A percentile compares a stretch with the other conserved stretches of the same genome.
Evolutionary conservation across 1,140 invertebrate genomes (phyloP).

Genomic region (Myzus persicae): DNA sequence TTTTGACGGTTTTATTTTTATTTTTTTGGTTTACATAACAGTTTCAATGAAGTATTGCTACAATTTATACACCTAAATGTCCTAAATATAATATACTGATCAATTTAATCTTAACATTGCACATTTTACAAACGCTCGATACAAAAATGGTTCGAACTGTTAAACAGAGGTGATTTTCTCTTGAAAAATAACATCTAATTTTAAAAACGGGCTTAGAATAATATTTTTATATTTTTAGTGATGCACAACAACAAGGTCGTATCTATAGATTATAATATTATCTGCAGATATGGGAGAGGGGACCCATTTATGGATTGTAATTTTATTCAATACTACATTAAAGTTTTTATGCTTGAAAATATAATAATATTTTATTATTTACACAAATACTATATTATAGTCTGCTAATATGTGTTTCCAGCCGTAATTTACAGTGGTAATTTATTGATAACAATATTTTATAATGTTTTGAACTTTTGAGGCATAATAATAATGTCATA

Average conservation of each 20-base stretch:
- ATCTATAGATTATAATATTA: neutral
- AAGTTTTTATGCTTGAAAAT: neutral
- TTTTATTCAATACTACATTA: neutral
- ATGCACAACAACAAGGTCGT: neutral
- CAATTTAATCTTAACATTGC: neutral
- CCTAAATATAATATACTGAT: neutral
- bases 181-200: neutral
- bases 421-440: neutral
- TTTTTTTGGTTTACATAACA: neutral
- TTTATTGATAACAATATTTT: neutral
- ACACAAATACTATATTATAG: neutral
- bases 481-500: neutral
- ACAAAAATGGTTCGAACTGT: neutral
- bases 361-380: neutral
- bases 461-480: neutral
- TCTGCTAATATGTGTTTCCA: neutral
- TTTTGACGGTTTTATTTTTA: slow-evolving; percentile 1
- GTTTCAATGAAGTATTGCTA: neutral
- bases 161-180: neutral
- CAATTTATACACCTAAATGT: neutral
- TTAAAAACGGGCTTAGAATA: neutral
- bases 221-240: neutral
- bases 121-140: neutral
- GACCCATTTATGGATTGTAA: neutral
- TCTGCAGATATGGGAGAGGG: no score